Percentiles rank a stretch among this genome's conserved stretches.
Conservation (phyloP, 2,888 invertebrate species). For the Drosophila suboccidentalis region DNA sequence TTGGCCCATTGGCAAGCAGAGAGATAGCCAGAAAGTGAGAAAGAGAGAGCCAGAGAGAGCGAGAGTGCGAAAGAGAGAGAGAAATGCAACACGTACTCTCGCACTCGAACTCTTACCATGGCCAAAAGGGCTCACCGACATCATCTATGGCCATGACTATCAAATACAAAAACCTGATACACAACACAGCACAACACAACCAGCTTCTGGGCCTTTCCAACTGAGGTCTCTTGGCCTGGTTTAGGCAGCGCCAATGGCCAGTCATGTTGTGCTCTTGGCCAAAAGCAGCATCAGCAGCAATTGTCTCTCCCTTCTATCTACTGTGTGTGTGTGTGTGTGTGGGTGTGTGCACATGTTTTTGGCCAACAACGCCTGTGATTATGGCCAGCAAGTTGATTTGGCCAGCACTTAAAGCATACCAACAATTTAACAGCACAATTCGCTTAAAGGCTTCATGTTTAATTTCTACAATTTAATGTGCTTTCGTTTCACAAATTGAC, state of each 20-base stretch:
- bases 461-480: slow-evolving; percentile 9
- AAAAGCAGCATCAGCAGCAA: slow-evolving; percentile 17
- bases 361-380: slow-evolving; percentile 48
- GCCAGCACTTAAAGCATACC: slow-evolving; percentile 37
- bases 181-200: background rate
- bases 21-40: too few relatives aligned
- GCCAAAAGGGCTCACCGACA: slow-evolving; percentile 47
- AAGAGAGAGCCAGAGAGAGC: too few relatives aligned
- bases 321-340: slow-evolving; percentile 10
- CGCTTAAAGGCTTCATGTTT: slow-evolving; percentile 6
- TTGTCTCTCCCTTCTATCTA: slow-evolving; percentile 15
- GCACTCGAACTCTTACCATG: slow-evolving; percentile 23
- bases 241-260: slow-evolving; percentile 18
- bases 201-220: slow-evolving; percentile 7
- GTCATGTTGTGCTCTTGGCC: slow-evolving; percentile 34
- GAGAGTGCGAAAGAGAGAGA: background rate
- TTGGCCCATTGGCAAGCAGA: slow-evolving; percentile 12
- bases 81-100: slow-evolving; percentile 55
- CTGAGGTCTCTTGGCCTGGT: slow-evolving; percentile 11
- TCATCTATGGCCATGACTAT: slow-evolving; percentile 39
- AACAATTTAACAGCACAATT: slow-evolving; percentile 5
- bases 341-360: slow-evolving; percentile 36
- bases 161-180: slow-evolving; percentile 23
- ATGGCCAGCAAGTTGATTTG: slow-evolving; percentile 37
- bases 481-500: background rate